Evolutionary conservation across 92 coral and sea anemone genomes (phyloP).

Genomic region (Plumapathes pennacea): DNA sequence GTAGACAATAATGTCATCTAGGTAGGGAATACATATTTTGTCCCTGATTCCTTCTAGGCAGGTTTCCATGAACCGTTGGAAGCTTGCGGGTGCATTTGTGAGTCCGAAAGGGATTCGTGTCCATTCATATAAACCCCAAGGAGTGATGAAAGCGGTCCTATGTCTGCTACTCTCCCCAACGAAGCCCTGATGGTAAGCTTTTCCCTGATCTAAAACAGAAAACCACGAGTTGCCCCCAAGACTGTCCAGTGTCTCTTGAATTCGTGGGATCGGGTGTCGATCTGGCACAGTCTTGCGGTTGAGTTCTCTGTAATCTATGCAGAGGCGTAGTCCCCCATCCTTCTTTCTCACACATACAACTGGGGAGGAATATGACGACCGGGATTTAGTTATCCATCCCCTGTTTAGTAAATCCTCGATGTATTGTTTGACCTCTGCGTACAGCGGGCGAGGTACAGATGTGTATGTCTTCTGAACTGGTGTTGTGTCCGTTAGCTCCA

Average conservation of each 20-base stretch:
- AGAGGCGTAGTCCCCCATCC: conserved; percentile 7
- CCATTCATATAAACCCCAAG: conserved; percentile 40
- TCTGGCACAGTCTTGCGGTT: conserved; percentile 23
- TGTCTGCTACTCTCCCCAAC: conserved; percentile 17
- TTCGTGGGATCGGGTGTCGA: conserved; percentile 14
- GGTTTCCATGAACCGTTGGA: conserved; percentile 46
- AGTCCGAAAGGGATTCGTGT: conserved; percentile 37
- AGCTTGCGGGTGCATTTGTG: conserved; percentile 27
- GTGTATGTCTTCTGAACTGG: too few species aligned
- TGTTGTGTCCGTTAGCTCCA: too few species aligned
- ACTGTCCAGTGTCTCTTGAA: conserved; percentile 17
- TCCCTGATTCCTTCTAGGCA: conserved; percentile 37
- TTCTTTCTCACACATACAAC: conserved; percentile 22
- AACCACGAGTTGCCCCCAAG: conserved; percentile 38
- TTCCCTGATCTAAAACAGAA: conserved; percentile 11
- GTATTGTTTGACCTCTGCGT: conserved; percentile 30
- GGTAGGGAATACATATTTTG: conserved; percentile 37
- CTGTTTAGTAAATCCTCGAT: conserved; percentile 7
- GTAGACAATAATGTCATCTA: conserved; percentile 41
- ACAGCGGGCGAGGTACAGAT: too few species aligned
- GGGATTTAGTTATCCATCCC: neutral
- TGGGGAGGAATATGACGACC: conserved; percentile 12
- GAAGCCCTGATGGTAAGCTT: conserved; percentile 30
- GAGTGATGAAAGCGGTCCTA: conserved; percentile 27
- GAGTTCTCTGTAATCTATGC: conserved; percentile 7